Conservation (phyloP, 2,888 invertebrate species). For the Eubasilissa splendida region DNA sequence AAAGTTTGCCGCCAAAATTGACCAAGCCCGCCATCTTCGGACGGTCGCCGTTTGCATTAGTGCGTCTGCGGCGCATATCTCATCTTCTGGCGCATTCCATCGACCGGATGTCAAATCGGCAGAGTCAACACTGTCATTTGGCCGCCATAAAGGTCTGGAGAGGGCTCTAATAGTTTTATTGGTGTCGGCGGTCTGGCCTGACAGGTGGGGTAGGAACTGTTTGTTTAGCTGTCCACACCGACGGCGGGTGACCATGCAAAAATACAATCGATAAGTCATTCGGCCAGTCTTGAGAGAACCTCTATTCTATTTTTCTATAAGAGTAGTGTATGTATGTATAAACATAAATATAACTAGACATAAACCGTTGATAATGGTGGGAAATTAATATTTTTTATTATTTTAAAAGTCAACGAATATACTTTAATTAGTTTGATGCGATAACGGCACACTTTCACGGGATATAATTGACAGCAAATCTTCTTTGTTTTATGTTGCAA, state of each 20-base stretch:
- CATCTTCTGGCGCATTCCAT: conserved; percentile 41
- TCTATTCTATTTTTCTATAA: not conserved
- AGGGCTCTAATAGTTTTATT: conserved; percentile 58
- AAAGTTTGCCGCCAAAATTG: conserved; percentile 17
- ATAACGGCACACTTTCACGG: too few species aligned
- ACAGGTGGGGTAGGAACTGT: conserved; percentile 52
- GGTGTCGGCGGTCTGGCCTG: conserved; percentile 49
- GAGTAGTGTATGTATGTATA: not conserved
- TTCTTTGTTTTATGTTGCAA: too few species aligned
- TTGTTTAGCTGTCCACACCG: conserved; percentile 56
- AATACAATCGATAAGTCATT: not conserved
- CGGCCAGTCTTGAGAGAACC: not conserved
- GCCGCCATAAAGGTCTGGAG: conserved; percentile 51
- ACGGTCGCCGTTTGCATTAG: conserved; percentile 53
- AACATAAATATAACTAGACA: not conserved
- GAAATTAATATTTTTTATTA: too few species aligned
- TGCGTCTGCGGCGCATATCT: conserved; percentile 39
- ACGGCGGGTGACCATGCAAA: conserved; percentile 10
- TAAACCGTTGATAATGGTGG: too few species aligned
- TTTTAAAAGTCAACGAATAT: too few species aligned
- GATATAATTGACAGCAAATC: too few species aligned
- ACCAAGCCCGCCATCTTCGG: conserved; percentile 12
- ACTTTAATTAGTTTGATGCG: too few species aligned
- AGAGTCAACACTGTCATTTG: conserved; percentile 47
- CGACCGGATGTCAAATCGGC: conserved; percentile 54